Base-by-base conservation (phyloP, 2,888 invertebrate species). In the Stenoptilia bipunctidactyla region DNA sequence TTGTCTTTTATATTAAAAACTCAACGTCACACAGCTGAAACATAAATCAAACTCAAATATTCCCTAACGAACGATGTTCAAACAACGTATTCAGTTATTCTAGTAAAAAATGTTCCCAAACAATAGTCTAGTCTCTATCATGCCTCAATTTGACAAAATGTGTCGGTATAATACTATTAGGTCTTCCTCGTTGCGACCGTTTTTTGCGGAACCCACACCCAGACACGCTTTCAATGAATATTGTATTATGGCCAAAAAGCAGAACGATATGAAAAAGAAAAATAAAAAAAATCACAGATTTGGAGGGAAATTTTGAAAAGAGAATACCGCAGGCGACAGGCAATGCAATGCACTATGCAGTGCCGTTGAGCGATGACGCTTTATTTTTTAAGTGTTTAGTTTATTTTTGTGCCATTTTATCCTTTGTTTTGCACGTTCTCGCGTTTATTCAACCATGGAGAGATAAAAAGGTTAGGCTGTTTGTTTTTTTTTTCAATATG, bases 41-140 rank as follows among this genome's bases (percentile, higher is more conserved):
- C 46, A 58, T 61, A 59, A 45, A 45, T 45, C 45, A 41, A 25
- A 70, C 73, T 72, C 72, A 74, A 76, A 66, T 58, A 63, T 63
- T 68, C 69, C 61, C 73, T 82, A 80, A 79, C 82, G 77, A 77
- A 77, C 71, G 58, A 52, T 59, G 66, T 62, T 63, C 69, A 70
- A 75, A 72, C 61, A 67, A 51, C 59, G 62, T 58, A 73, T 68
- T 58, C 62, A 69, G 63, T 74, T 68, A 60, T 53, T 42, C 8
- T 55, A 56, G 63, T 72, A 66, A 73, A 76, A 20, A 75, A 77
- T 56, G 60, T 55, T n/a, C 61, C 54, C 58, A 65, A 72, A 68
- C 70, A 70, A 73, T 63, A 55, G 57, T 48, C 46, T 50, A 51
- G 50, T 53, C 58, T 65, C 66, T 60, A 69, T 73, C 65, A 69